These are phyloP conservation scores for Fragum sueziense DNA, from an alignment of 2,888 invertebrate species.

Conservation along the genomic window DNA sequence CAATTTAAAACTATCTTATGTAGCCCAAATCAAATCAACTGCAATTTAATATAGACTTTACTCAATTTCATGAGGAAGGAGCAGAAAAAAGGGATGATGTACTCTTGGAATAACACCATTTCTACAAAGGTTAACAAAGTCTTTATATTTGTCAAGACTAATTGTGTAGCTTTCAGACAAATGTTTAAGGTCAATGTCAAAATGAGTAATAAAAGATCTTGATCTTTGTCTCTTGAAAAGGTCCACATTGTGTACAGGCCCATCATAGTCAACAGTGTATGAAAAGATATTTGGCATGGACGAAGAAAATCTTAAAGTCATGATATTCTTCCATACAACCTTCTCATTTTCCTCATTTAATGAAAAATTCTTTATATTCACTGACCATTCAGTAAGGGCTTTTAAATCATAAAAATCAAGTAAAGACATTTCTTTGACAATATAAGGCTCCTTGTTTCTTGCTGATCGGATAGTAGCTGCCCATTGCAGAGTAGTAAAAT, in stretches of 20 bases:
- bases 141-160: slow-evolving; percentile 23
- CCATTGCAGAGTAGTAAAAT: slow-evolving; percentile 36
- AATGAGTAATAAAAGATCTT: neutral
- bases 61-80: slow-evolving; percentile 27
- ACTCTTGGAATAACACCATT: slow-evolving; percentile 32
- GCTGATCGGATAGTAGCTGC: slow-evolving; percentile 29
- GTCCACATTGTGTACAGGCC: slow-evolving; percentile 14
- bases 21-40: neutral
- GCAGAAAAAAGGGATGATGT: slow-evolving; percentile 24
- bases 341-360: slow-evolving; percentile 24
- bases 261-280: slow-evolving; percentile 36
- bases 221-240: slow-evolving; percentile 16
- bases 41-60: neutral
- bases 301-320: neutral
- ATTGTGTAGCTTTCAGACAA: slow-evolving; percentile 12
- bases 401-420: slow-evolving; percentile 37
- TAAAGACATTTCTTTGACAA: slow-evolving; percentile 31
- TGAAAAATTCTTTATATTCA: slow-evolving; percentile 29
- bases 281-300: slow-evolving; percentile 25
- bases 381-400: slow-evolving; percentile 2
- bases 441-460: slow-evolving; percentile 18
- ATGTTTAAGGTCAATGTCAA: neutral
- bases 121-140: slow-evolving; percentile 10
- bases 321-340: slow-evolving; percentile 34
- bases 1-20: too few species aligned